Conservation (phyloP, 2,888 invertebrate genomes). For the Boloria selene region DNA sequence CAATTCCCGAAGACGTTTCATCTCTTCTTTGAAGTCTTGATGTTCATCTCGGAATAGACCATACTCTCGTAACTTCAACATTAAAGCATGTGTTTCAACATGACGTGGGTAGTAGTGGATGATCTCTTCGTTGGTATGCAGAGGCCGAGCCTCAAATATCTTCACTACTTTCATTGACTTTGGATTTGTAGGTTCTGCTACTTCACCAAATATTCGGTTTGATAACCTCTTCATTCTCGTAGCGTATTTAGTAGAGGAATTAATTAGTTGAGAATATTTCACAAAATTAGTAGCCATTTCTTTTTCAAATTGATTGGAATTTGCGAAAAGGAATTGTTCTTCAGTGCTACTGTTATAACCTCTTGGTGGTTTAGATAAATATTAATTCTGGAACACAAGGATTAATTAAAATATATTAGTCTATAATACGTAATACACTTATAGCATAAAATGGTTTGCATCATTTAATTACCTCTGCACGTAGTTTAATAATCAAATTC, state of each 20-base stretch:
- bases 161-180: slow-evolving; percentile 92
- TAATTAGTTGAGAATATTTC: slow-evolving; percentile 87
- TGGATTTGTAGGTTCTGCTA: slow-evolving; percentile 87
- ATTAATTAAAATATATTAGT: too few species aligned
- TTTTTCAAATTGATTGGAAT: background rate
- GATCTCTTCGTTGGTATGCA: slow-evolving; percentile 87
- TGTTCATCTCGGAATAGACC: slow-evolving; percentile 94
- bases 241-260: slow-evolving; percentile 89
- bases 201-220: slow-evolving; percentile 94
- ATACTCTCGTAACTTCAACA: slow-evolving; percentile 87
- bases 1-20: slow-evolving; percentile 87
- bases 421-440: too few species aligned
- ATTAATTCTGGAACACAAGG: background rate
- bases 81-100: slow-evolving; percentile 87
- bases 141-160: slow-evolving; percentile 88
- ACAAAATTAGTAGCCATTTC: slow-evolving; percentile 84
- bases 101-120: slow-evolving; percentile 94
- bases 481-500: too few species aligned
- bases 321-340: background rate
- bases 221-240: slow-evolving; percentile 92
- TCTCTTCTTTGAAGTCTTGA: slow-evolving; percentile 94
- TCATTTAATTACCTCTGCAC: too few species aligned
- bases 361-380: background rate
- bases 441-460: too few species aligned
- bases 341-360: slow-evolving; percentile 1